Evolutionary conservation across 2,797 vertebrate genomes (phyloP).

Genomic region (Eutrigla gurnardus): DNA sequence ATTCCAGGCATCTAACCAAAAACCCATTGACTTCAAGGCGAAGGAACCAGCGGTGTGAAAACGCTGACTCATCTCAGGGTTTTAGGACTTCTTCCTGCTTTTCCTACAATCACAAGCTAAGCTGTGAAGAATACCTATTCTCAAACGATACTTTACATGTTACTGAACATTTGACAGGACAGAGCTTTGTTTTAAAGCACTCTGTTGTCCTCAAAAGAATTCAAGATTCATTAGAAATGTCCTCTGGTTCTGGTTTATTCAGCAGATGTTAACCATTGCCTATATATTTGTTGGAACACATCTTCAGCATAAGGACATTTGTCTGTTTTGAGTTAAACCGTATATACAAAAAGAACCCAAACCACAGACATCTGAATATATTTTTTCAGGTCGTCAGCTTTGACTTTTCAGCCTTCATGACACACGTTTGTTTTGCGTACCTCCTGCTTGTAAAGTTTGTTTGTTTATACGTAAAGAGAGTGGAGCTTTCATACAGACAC

Average conservation of each 20-base stretch:
- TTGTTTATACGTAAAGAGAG: slow-evolving; percentile 52
- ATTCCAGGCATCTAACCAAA: too few species aligned
- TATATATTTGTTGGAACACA: slow-evolving; percentile 9
- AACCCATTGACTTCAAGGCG: too few species aligned
- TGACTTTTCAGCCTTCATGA: background rate
- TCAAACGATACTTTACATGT: background rate
- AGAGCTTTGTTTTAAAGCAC: background rate
- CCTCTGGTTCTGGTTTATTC: slow-evolving; percentile 1
- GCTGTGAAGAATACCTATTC: background rate
- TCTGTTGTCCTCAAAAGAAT: background rate
- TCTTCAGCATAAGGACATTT: background rate
- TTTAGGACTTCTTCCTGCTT: background rate
- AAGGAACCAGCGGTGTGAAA: too few species aligned
- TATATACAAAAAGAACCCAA: background rate
- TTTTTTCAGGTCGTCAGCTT: slow-evolving; percentile 4
- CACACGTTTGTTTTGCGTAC: slow-evolving; percentile 17
- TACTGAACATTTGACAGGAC: background rate
- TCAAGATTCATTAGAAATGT: background rate
- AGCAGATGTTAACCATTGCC: background rate
- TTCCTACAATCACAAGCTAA: background rate
- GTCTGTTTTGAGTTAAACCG: background rate
- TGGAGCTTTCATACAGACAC: background rate
- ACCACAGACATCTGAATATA: background rate
- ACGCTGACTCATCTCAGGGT: too few species aligned
- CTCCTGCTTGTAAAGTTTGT: slow-evolving; percentile 14